Evolutionary conservation across 2,888 invertebrate genomes (phyloP), one percentile per base, ranked within the genome.

Genomic region (Euproctis similis): DNA sequence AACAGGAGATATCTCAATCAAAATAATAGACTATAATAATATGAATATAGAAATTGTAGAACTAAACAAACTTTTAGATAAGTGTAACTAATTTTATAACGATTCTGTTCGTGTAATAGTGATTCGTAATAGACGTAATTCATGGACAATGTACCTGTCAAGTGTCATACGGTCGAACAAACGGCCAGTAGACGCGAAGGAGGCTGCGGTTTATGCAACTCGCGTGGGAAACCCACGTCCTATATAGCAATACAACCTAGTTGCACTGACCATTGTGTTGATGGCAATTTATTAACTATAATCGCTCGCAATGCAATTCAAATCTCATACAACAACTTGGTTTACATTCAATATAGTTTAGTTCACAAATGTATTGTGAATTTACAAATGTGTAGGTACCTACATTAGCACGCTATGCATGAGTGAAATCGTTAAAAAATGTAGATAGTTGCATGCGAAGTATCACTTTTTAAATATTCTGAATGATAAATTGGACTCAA

Each of bases 221-320:
- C 53, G 73, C 71, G 72, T 72, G 70, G 70, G 73, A 72, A 69
- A 52, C 52, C 20, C 53, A 33, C 56, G 62, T 56, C 62, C 66
- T 62, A 62, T 59, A 62, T 56, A 57, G 46, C 39, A 56, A 47
- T 43, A 45, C 50, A 14, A 48, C 34, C 31, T 32, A 39, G 31
- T 37, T 53, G 49, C 52, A 51, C 28, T 24, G 24, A 24, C 30
- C 23, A 31, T 40, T 38, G 34, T 27, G 36, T 35, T 32, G 31
- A 36, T 32, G 31, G 28, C 25, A 45, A 47, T 45, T 41, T 33
- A 39, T 37, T 34, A 26, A 26, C 24, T 28, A 26, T 24, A 35
- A 12, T 26, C 23, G 29, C 16, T 13, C 14, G 10, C 9, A n/a
- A 3, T 29, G 24, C 29, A 24, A 24, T 26, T 29, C 27, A 27